Evolutionary conservation across 2,888 invertebrate species (phyloP).

Genomic region (Poecilus cupreus): DNA sequence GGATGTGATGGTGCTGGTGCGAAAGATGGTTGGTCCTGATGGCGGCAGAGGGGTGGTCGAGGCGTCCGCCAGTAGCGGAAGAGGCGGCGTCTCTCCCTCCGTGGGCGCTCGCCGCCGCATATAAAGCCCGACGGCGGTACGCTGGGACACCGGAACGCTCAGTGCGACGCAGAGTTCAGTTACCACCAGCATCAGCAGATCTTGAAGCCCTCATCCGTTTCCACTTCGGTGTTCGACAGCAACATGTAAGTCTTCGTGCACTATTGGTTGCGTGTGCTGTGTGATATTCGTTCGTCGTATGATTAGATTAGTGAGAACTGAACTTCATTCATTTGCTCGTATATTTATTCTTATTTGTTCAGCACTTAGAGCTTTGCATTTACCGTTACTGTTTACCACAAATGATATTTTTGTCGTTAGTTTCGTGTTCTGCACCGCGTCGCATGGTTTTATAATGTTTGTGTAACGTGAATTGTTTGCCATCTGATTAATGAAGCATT

Average conservation of each 20-base stretch:
- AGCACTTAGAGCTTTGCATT: background rate
- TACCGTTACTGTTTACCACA: background rate
- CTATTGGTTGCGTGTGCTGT: conserved; percentile 9
- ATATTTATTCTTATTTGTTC: background rate
- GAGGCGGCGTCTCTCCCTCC: conserved; percentile 53
- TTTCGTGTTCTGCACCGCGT: background rate
- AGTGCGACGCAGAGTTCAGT: conserved; percentile 34
- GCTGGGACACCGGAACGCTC: conserved; percentile 36
- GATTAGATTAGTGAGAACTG: too few species aligned
- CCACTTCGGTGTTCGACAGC: conserved; percentile 5
- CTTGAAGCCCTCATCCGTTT: background rate
- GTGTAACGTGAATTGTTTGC: background rate
- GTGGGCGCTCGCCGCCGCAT: conserved; percentile 47
- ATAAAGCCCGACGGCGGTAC: conserved; percentile 40
- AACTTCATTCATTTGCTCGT: too few species aligned
- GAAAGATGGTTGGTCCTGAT: conserved; percentile 19
- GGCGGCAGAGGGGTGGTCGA: background rate
- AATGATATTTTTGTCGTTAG: background rate
- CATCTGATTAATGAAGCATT: background rate
- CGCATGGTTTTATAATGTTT: background rate
- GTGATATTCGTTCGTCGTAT: too few species aligned
- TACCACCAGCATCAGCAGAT: background rate
- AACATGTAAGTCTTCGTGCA: conserved; percentile 46
- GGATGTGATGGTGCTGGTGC: background rate
- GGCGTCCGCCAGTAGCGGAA: conserved; percentile 30